phyloP scores from a whole-genome alignment of 2,113 vertebrate genomes.

The Peromyscus californicus region DNA sequence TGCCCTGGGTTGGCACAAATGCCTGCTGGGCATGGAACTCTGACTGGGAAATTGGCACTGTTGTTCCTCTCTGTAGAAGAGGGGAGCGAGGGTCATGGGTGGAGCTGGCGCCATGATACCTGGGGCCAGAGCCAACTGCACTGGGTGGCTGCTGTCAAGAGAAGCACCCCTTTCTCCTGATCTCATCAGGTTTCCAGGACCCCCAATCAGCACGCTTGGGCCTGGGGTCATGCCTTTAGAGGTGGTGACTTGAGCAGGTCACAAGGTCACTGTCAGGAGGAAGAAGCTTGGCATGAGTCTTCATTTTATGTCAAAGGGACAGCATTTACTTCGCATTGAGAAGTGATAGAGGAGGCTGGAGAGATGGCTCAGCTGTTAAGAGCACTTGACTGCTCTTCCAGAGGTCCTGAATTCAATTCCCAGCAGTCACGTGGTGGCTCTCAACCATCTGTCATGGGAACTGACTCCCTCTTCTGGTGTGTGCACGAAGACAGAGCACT shows the following conservation, averaged over 20 bases:
- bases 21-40: neutral
- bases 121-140: no score
- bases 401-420: neutral
- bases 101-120: neutral
- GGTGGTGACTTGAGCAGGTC: neutral
- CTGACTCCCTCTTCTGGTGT: neutral
- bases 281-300: neutral
- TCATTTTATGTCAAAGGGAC: neutral
- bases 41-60: neutral
- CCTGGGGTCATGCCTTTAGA: neutral
- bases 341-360: neutral
- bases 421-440: neutral
- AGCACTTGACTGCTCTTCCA: neutral
- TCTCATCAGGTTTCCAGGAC: neutral
- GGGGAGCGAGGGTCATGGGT: neutral
- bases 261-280: neutral
- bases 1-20: neutral
- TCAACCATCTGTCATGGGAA: neutral
- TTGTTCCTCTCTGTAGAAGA: neutral
- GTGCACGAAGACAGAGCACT: neutral
- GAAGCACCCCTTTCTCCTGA: neutral
- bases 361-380: neutral
- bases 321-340: neutral
- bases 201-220: neutral
- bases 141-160: neutral